Evolutionary conservation across 2,888 invertebrate genomes (phyloP), one percentile per base, ranked within the genome.

Genomic region (Cepaea hortensis): DNA sequence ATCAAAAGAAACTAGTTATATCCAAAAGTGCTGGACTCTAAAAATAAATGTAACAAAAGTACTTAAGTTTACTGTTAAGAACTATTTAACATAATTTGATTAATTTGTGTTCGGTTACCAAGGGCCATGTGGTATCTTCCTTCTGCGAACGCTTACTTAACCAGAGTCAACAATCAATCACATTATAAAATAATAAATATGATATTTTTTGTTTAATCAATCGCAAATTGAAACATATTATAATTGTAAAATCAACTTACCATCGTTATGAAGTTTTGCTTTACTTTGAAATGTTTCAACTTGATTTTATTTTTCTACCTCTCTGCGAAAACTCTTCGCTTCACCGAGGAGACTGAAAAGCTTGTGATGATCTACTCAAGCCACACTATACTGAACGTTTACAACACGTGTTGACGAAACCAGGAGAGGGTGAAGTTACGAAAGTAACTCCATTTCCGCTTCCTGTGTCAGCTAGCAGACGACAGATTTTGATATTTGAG

Each of bases 291-390:
- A 55, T 55, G 55, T 55, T 11, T 55, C 11, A 35, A 35, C 35
- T 35, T 35, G 35, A 35, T 55, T 55, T 55, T 9, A 55, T 55
- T 55, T 18, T 18, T 1, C 9, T 13, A 81, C 85, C 85, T 85
- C 85, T 85, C 86, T 72, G 86, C 88, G 84, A 86, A 84, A 48
- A 55, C 20, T 3, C 9, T 84, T 84, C 88, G 88, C 88, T 86
- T 88, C 88, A 88, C 88, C 62, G 88, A 88, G 88, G 88, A 46
- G 55, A 81, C 46, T 18, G 72, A 2, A 50, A 18, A 46, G 35
- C 5, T 65, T 55, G 11, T 23, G 55, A 55, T 23, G 50, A 20
- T 3, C 15, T 55, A 11, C 55, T 55, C 55, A 55, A 55, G 11
- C 55, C 55, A 55, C 6, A 11, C 55, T 55, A 9, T 6, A 55